Percentiles rank a stretch among this genome's conserved stretches.
Conservation (phyloP, 2,113 vertebrate species). For the Bolborhynchus lineola region DNA sequence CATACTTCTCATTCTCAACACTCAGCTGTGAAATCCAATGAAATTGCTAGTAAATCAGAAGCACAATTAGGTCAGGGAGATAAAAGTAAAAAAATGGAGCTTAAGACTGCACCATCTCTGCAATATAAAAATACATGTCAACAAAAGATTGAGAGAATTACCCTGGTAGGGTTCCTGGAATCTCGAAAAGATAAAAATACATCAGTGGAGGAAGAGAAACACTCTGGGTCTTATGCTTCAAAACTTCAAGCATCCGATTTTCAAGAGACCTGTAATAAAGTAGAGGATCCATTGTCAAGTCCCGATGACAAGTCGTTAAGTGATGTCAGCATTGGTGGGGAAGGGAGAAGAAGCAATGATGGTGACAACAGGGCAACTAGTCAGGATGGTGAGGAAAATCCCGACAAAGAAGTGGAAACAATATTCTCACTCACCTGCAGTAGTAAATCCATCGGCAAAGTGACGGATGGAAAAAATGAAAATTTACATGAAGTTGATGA, state of each 20-base stretch:
- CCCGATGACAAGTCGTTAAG: not conserved
- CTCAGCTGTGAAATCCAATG: conserved; percentile 31
- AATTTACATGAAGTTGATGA: not conserved
- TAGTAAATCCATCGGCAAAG: not conserved
- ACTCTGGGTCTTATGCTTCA: not conserved
- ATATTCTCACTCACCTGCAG: not conserved
- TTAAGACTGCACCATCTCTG: not conserved
- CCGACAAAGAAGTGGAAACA: not conserved
- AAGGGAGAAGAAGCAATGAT: not conserved
- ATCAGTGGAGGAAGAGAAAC: conserved; percentile 6
- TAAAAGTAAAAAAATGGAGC: conserved; percentile 37
- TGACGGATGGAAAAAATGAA: not conserved
- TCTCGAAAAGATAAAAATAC: not conserved
- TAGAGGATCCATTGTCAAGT: not conserved
- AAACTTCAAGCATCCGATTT: conserved; percentile 6
- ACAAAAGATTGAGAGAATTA: conserved; percentile 48
- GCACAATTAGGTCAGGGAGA: conserved; percentile 65
- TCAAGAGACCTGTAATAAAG: not conserved
- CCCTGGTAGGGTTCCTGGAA: conserved; percentile 1
- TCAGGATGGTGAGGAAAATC: not conserved
- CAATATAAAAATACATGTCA: conserved; percentile 41
- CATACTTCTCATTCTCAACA: not conserved
- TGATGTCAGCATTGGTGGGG: not conserved
- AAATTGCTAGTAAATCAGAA: conserved; percentile 58
- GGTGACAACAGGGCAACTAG: not conserved